These are phyloP conservation scores for Anhinga rufa DNA, from an alignment of 2,113 vertebrate species.

Conservation along the genomic window DNA sequence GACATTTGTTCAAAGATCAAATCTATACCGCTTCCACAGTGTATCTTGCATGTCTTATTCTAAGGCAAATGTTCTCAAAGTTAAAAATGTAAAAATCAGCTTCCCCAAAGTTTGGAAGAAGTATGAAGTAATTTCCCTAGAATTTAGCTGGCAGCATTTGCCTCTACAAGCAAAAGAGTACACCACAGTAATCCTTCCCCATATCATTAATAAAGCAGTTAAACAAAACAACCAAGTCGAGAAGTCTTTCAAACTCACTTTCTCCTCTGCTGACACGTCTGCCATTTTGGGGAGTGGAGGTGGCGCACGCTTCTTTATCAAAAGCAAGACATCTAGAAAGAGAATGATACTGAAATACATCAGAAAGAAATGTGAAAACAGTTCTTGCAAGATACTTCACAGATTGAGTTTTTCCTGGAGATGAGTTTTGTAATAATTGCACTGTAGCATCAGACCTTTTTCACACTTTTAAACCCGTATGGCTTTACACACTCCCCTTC, in stretches of 20 bases:
- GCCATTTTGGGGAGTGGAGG: constrained; percentile 85
- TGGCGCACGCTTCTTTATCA: constrained; percentile 87
- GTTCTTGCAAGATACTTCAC: neutral
- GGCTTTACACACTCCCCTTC: neutral
- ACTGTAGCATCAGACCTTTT: neutral
- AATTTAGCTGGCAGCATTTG: neutral
- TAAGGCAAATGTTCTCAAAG: neutral
- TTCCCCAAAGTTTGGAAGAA: neutral
- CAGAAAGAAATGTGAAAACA: neutral
- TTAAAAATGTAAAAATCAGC: neutral
- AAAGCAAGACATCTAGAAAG: constrained; percentile 83
- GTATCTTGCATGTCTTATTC: neutral
- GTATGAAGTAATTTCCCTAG: neutral
- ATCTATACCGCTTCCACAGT: neutral
- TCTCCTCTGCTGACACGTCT: constrained; percentile 89
- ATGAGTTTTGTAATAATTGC: neutral
- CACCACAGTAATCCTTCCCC: neutral
- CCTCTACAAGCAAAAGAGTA: neutral
- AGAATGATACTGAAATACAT: neutral
- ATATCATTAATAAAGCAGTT: neutral
- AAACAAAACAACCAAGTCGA: accelerated
- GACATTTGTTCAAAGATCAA: neutral
- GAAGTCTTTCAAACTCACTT: constrained; percentile 69
- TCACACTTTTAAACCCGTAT: neutral
- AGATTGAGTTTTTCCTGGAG: neutral